These are phyloP conservation scores for Cephus runcator DNA, from an alignment of 2,888 invertebrate species.

Conservation along the genomic window DNA sequence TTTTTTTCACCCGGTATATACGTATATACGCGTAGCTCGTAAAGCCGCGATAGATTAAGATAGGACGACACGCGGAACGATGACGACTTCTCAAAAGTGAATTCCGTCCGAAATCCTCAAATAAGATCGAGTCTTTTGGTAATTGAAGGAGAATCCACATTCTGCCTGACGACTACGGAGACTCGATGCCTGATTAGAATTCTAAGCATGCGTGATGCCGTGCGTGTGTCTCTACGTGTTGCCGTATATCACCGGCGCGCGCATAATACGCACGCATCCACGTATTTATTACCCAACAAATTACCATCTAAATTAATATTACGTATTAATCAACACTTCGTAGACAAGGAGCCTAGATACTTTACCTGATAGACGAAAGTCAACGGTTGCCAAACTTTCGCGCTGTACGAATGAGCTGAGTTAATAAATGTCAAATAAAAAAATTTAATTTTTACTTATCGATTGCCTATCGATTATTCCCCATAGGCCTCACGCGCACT, in stretches of 20 bases:
- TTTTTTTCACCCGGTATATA: not conserved
- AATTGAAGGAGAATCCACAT: not conserved
- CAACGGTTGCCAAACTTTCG: not conserved
- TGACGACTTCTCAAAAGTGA: not conserved
- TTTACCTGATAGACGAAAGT: not conserved
- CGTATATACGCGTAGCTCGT: not conserved
- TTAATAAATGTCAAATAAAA: not conserved
- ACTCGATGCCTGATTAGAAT: slow-evolving; percentile 7
- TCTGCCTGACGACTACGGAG: not conserved
- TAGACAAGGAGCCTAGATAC: not conserved
- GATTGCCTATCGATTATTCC: not conserved
- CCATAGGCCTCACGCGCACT: not conserved
- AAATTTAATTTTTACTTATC: not conserved
- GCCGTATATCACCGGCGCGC: slow-evolving; percentile 34
- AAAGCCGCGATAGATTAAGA: not conserved
- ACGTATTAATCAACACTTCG: slow-evolving; percentile 38
- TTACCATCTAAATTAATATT: slow-evolving; percentile 31
- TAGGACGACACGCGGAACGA: not conserved
- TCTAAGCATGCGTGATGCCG: slow-evolving; percentile 16
- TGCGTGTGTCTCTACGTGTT: slow-evolving; percentile 23
- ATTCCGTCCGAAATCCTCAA: not conserved
- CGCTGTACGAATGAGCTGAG: not conserved
- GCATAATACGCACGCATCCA: slow-evolving; percentile 30
- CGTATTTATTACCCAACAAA: slow-evolving; percentile 40
- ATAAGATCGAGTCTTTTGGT: not conserved